phyloP scores from a whole-genome alignment of 2,113 vertebrate species.

The Ctenodactylus gundi region DNA sequence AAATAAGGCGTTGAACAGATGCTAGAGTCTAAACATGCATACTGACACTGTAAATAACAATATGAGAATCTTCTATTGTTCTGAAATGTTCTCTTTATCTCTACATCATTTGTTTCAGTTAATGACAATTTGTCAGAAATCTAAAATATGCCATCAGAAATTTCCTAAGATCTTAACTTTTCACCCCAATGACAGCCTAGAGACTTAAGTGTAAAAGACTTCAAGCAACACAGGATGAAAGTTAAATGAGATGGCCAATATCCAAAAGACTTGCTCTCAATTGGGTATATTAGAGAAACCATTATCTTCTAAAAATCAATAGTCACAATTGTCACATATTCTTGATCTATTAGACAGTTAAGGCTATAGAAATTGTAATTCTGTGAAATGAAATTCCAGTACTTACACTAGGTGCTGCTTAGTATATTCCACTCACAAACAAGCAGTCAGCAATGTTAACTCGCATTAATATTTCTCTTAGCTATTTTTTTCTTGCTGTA shows the following conservation, averaged over 20 bases:
- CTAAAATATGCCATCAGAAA: constrained; percentile 1
- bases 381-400: neutral
- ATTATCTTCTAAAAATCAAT: constrained; percentile 3
- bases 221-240: neutral
- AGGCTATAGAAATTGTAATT: neutral
- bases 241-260: neutral
- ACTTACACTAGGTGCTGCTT: neutral
- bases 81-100: no score
- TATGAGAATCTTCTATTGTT: no score
- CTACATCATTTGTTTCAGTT: constrained; percentile 30
- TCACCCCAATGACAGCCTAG: neutral
- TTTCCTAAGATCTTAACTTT: constrained; percentile 42
- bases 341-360: neutral
- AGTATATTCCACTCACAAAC: neutral
- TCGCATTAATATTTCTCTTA: neutral
- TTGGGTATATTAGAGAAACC: neutral
- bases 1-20: no score
- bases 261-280: neutral
- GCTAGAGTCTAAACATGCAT: no score
- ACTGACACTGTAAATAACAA: no score
- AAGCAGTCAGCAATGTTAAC: neutral
- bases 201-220: neutral
- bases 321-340: neutral
- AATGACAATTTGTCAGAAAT: constrained; percentile 54
- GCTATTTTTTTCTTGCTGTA: no score